Evolutionary conservation across 2,888 invertebrate species (phyloP), one percentile per base, ranked within the genome.

Genomic region (Ornithoptera alexandrae): DNA sequence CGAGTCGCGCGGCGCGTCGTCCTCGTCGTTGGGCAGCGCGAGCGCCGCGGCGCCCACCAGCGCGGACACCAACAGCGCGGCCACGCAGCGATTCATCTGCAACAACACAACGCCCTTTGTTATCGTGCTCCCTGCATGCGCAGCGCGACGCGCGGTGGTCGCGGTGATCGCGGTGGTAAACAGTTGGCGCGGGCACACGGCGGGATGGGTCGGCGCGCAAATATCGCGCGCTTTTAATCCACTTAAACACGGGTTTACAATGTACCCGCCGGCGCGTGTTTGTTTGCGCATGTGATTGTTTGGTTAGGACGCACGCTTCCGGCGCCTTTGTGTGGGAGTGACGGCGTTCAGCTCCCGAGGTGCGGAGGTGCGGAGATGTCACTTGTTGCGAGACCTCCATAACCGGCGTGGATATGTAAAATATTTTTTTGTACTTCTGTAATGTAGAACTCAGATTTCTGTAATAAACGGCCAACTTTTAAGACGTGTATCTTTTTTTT

Each of bases 51-150:
- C 80, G 74, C 86, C 81, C 77, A 87, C 82, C 75, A 91, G 84
- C 80, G 88, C 88, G 69, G 85, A 88, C 81, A 89, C 79, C 87
- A 89, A 89, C 82, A 92, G 80, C 75, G 88, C 87, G 71, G 85
- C 86, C 77, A 88, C 83, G 79, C 88, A 88, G 78, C 80, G 86
- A 76, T 89, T 89, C 92, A 92, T 91, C 91, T 91, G 85, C 60
- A 76, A 76, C 72, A 68, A 72, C 3, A 36, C 39, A 0, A 22
- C 39, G 56, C 46, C 10, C 39, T 39, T 7, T 8, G 7, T 39
- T 39, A 10, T 0, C 7, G 10, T 39, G 39, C 1, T 0, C 39
- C 7, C 39, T 39, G 39, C 8, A 39, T 1, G 8, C 10, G 39
- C 39, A 7, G 39, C 8, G 10, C 10, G 18, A 6, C 10, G n/a